Evolutionary conservation across 23 tunicate genomes (phyloP), one percentile per base, ranked within the genome.

Genomic region (Styela clava): DNA sequence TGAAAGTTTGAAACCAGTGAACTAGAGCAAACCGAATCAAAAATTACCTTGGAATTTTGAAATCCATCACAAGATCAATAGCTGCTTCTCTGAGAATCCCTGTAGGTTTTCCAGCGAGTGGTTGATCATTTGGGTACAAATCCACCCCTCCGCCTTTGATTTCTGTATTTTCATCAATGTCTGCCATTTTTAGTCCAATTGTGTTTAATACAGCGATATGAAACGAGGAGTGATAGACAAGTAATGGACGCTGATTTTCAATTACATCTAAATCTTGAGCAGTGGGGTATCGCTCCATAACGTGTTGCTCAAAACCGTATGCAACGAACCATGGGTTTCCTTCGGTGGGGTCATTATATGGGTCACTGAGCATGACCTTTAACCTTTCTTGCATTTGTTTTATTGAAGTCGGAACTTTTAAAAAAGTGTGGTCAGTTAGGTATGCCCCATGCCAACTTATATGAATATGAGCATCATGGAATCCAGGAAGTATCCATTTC

Each of bases 401-500:
- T 25, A 93, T 69, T 52, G 93, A 61, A 24, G 24, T 76, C 16
- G 98, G 87, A 61, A 78, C 2, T 22, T 65, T 34, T 21, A 93
- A 72, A 56, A 83, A 33, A 22, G 2, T 26, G 24, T 84, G 81
- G 24, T 65, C 79, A 64, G 31, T 16, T 0, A 81, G 12, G 9
- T 31, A 28, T 23, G 34, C 67, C 3, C 98, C 98, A 51, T 67
- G 79, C 64, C 51, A 37, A 2, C 36, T 31, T 22, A 80, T 72
- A 69, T 93, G 98, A 24, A 88, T 62, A 70, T 93, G 98, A 30
- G 82, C 88, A 69, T 93, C 98, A 63, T 93, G 93, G 52, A 93
- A 93, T 23, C 98, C 98, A 0, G 98, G 98, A 79, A 93, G 76
- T 70, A 93, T 81, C 93, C 93, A 93, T 63, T 81, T 86, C 18